Evolutionary conservation across 2,113 vertebrate species (phyloP).

Genomic region (Numida meleagris): DNA sequence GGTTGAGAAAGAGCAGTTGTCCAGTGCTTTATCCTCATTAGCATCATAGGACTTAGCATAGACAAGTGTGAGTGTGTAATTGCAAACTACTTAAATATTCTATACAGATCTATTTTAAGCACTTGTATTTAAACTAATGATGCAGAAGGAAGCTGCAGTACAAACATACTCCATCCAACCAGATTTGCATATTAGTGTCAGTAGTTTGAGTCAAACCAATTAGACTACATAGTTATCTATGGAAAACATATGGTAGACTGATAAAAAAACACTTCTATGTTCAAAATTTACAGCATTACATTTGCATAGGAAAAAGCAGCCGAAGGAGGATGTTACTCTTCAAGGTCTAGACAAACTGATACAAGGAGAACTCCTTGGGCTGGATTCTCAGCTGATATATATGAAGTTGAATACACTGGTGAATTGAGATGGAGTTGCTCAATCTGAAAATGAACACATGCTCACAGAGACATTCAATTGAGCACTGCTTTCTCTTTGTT

Average conservation of each 20-base stretch:
- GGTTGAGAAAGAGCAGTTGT: background rate
- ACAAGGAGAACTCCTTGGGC: constrained; percentile 18
- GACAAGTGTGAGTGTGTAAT: constrained; percentile 42
- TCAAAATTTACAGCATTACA: constrained; percentile 68
- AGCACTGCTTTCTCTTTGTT: constrained; percentile 26
- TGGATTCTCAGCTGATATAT: constrained; percentile 43
- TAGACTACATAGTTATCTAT: constrained; percentile 72
- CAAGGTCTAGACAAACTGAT: constrained; percentile 46
- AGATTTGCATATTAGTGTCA: constrained; percentile 75
- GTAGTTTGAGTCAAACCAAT: constrained; percentile 74
- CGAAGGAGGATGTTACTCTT: constrained; percentile 42
- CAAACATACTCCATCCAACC: constrained; percentile 62
- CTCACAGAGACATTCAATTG: background rate
- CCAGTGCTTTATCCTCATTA: constrained; percentile 43
- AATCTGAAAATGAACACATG: background rate
- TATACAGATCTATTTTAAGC: constrained; percentile 64
- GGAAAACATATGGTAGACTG: constrained; percentile 70
- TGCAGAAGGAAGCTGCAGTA: constrained; percentile 57
- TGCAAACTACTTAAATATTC: constrained; percentile 54
- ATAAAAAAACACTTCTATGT: constrained; percentile 50
- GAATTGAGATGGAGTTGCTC: background rate
- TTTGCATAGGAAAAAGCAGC: constrained; percentile 64
- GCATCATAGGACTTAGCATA: background rate
- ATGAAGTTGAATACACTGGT: background rate
- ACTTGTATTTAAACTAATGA: constrained; percentile 68